These are phyloP conservation scores for Solen grandis DNA, from an alignment of 1,140 invertebrate species.

Conservation along the genomic window DNA sequence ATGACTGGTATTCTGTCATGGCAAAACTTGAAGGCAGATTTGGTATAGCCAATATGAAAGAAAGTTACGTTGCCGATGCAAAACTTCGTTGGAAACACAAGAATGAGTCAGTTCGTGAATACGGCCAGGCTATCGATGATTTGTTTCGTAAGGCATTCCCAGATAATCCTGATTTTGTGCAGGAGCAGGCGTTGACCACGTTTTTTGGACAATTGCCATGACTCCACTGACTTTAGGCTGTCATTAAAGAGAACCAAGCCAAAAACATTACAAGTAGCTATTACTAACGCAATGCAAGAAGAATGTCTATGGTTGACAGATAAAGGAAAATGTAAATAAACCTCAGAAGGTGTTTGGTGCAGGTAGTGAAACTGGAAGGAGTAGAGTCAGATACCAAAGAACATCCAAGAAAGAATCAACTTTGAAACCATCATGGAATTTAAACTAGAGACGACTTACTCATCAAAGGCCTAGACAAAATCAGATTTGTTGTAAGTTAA, in stretches of 20 bases:
- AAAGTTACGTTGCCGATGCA: conserved; percentile 53
- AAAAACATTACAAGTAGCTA: conserved; percentile 31
- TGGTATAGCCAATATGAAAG: conserved; percentile 56
- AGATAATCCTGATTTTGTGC: conserved; percentile 47
- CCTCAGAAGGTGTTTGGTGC: too few species aligned
- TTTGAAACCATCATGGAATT: too few species aligned
- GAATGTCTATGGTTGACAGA: conserved; percentile 51
- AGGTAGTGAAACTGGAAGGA: not conserved
- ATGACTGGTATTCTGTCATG: conserved; percentile 31
- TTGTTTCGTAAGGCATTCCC: conserved; percentile 47
- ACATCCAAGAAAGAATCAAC: conserved; percentile 30
- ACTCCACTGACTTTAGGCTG: conserved; percentile 48
- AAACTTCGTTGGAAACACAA: conserved; percentile 38
- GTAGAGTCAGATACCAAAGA: not conserved
- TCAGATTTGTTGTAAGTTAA: too few species aligned
- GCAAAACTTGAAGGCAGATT: too few species aligned
- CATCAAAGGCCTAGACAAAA: too few species aligned
- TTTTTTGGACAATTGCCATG: conserved; percentile 56
- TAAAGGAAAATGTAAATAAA: conserved; percentile 28
- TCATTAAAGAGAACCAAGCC: conserved; percentile 54
- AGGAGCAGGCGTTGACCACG: conserved; percentile 23
- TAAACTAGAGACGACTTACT: conserved; percentile 18
- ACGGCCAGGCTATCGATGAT: conserved; percentile 50
- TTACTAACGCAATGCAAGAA: conserved; percentile 55
- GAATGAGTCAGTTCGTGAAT: conserved; percentile 47